These are phyloP conservation scores for Amphiprion percula DNA, from an alignment of 2,113 vertebrate species.

Conservation along the genomic window DNA sequence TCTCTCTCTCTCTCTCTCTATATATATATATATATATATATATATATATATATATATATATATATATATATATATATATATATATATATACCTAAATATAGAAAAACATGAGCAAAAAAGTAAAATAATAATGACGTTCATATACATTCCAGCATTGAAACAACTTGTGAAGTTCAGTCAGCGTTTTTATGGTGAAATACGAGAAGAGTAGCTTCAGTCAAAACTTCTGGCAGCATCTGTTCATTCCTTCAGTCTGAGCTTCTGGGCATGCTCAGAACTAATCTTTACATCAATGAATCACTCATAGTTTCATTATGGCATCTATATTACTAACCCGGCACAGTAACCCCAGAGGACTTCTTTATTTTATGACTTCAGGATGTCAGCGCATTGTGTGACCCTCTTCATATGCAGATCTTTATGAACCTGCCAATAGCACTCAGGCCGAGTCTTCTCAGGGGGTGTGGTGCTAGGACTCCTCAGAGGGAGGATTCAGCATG, in stretches of 20 bases:
- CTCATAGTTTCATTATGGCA: neutral
- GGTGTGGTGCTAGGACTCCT: conserved; percentile 34
- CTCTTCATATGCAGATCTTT: neutral
- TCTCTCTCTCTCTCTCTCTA: no score
- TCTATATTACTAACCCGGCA: neutral
- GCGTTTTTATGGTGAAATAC: no score
- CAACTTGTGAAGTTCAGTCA: no score
- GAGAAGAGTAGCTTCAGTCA: no score
- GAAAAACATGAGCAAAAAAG: no score
- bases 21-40: no score
- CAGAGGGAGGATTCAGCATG: conserved; percentile 56
- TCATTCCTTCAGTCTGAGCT: neutral
- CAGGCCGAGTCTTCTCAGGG: neutral
- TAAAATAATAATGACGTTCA: no score
- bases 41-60: no score
- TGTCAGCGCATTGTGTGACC: neutral
- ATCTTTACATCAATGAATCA: neutral
- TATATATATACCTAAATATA: no score
- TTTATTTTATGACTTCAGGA: neutral
- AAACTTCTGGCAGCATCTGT: neutral
- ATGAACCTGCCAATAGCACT: conserved; percentile 22
- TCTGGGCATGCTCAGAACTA: neutral
- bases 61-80: no score
- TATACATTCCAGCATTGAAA: no score
- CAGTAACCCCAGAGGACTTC: neutral